Conservation (phyloP, 2,888 invertebrate genomes). For the Aphelenchoides bicaudatus region DNA sequence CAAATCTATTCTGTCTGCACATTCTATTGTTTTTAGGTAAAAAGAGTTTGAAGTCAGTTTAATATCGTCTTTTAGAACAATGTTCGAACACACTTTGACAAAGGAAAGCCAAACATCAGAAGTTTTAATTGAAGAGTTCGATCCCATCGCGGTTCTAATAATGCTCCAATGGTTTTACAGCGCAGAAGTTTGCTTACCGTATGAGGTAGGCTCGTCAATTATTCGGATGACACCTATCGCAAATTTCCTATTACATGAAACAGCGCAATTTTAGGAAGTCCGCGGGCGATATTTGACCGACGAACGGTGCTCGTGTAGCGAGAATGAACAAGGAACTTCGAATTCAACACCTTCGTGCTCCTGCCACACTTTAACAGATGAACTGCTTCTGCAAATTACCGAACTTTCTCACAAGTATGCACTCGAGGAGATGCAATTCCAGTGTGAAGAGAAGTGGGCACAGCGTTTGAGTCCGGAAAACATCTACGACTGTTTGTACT, state of each 20-base stretch:
- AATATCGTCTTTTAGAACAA: conserved; percentile 12
- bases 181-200: too few species aligned
- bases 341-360: too few species aligned
- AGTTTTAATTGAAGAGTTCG: conserved; percentile 8
- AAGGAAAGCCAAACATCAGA: conserved; percentile 15
- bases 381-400: conserved; percentile 2
- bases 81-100: conserved; percentile 23
- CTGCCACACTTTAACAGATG: conserved; percentile 4
- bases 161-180: conserved; percentile 24
- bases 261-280: too few species aligned
- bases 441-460: conserved; percentile 9
- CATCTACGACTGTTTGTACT: neutral
- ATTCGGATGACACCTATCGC: too few species aligned
- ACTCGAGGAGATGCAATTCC: conserved; percentile 4
- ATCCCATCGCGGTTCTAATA: conserved; percentile 17
- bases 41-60: conserved; percentile 8
- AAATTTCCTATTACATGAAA: too few species aligned
- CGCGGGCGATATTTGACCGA: too few species aligned
- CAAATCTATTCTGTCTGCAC: conserved; percentile 19
- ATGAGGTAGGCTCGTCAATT: too few species aligned
- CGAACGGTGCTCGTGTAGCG: too few species aligned
- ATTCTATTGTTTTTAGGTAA: conserved; percentile 22
- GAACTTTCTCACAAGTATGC: conserved; percentile 16
- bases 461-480: conserved; percentile 7
- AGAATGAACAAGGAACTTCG: too few species aligned